These are phyloP conservation scores for Callipepla californica DNA, from an alignment of 2,113 vertebrate species.

Conservation along the genomic window DNA sequence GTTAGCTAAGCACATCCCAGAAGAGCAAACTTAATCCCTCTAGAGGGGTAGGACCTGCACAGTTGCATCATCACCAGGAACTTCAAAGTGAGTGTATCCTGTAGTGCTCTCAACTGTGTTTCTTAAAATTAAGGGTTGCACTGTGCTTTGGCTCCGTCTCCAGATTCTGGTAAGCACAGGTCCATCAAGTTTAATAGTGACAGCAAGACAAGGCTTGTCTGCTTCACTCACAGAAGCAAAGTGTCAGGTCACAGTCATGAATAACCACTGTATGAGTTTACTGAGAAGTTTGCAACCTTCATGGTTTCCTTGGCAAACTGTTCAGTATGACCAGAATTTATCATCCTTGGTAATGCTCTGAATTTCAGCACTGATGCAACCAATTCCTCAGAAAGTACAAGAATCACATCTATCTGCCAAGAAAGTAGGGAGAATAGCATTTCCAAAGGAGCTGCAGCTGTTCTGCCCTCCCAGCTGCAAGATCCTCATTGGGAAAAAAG, in stretches of 20 bases:
- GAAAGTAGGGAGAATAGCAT: slow-evolving; percentile 20
- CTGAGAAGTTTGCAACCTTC: neutral
- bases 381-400: neutral
- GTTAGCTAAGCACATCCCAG: neutral
- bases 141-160: neutral
- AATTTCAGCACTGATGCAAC: neutral
- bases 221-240: neutral
- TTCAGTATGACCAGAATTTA: neutral
- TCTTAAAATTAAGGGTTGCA: neutral
- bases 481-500: neutral
- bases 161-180: neutral
- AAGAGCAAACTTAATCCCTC: neutral
- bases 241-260: neutral
- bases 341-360: neutral
- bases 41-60: neutral
- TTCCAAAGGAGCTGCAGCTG: slow-evolving; percentile 37
- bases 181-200: neutral
- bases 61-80: neutral
- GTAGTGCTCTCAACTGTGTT: neutral
- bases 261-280: neutral
- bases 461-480: neutral
- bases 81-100: neutral
- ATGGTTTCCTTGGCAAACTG: neutral
- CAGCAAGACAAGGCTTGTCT: neutral
- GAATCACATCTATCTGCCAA: slow-evolving; percentile 3